These are phyloP conservation scores for Drosophila robusta DNA, from an alignment of 2,888 invertebrate species.

Conservation along the genomic window DNA sequence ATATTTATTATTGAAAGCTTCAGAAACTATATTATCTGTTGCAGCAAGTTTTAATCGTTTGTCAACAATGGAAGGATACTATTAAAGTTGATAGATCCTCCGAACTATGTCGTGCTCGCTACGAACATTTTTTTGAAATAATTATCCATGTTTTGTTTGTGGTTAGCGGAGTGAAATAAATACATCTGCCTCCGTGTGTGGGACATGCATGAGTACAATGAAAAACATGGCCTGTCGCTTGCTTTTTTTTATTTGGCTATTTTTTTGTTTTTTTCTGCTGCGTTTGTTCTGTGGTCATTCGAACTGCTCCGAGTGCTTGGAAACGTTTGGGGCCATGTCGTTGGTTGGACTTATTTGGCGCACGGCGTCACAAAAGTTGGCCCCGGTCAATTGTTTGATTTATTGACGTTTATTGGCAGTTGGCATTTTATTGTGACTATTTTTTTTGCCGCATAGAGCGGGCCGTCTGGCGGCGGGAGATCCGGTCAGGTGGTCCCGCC, in stretches of 20 bases:
- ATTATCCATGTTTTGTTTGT: not conserved
- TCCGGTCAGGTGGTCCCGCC: conserved; percentile 38
- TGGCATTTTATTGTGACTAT: conserved; percentile 79
- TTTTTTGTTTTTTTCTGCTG: not conserved
- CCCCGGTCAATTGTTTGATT: conserved; percentile 77
- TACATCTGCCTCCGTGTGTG: conserved; percentile 6
- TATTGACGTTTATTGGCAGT: conserved; percentile 78
- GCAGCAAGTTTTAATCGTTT: too few relatives aligned
- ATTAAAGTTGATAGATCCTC: too few relatives aligned
- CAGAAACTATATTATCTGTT: too few relatives aligned
- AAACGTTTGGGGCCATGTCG: conserved; percentile 30
- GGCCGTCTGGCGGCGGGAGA: not conserved
- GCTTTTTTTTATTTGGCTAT: not conserved
- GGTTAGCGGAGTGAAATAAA: not conserved
- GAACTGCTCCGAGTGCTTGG: conserved; percentile 14
- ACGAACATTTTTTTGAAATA: too few relatives aligned
- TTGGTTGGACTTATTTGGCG: conserved; percentile 70
- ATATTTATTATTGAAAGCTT: too few relatives aligned
- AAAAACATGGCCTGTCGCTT: conserved; percentile 1
- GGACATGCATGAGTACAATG: not conserved
- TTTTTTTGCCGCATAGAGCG: conserved; percentile 28
- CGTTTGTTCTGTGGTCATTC: conserved; percentile 10
- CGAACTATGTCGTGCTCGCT: too few relatives aligned
- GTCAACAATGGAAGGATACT: too few relatives aligned
- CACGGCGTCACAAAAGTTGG: conserved; percentile 66